Evolutionary conservation across 2,113 vertebrate species (phyloP), one percentile per base, ranked within the genome.

Genomic region (Probosciger aterrimus): DNA sequence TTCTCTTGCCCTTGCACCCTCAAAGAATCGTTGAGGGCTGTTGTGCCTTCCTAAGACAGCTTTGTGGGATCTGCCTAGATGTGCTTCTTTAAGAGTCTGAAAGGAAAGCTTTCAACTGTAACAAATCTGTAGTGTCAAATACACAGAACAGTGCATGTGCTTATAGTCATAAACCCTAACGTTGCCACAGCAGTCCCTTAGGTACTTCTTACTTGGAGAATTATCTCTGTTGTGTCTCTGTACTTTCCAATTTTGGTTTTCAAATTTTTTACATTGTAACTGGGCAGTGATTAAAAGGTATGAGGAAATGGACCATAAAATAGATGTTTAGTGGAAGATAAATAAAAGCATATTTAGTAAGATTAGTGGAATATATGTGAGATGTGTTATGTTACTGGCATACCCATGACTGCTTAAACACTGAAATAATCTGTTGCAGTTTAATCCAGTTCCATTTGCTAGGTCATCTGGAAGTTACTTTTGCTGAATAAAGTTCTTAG

Each of bases 371-470:
- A 60, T 92, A 4, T 67, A 46, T 43, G 70, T 70, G 68, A 92
- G 60, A 39, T 86, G n/a, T 92, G 35, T 83, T 88, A 37, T 50
- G 23, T 90, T 78, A 46, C 69, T 30, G 80, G 37, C 68, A 50
- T 94, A 75, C 80, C 30, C 33, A 5, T 84, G 83, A 75, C 83
- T 86, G 24, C 83, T 88, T 93, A 91, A 92, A 68, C 39, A 37
- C 59, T 88, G 79, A 67, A 96, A 69, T 92, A 76, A 80, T 80
- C 79, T 83, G 67, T 57, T 86, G 52, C 57, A 82, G 3, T 92
- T 93, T 90, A 92, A 92, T 93, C 63, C 79, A 78, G 24, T 88
- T 91, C 35, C 64, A 92, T 92, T 97, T 95, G 68, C 80, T 88
- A 82, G 77, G 82, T 94, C 35, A 8, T 89, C 73, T 86, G 73